A percentile compares a stretch with the other conserved stretches of the same genome.
phyloP scores from a whole-genome alignment of 2,888 invertebrate genomes.

The Idaea aversata region DNA sequence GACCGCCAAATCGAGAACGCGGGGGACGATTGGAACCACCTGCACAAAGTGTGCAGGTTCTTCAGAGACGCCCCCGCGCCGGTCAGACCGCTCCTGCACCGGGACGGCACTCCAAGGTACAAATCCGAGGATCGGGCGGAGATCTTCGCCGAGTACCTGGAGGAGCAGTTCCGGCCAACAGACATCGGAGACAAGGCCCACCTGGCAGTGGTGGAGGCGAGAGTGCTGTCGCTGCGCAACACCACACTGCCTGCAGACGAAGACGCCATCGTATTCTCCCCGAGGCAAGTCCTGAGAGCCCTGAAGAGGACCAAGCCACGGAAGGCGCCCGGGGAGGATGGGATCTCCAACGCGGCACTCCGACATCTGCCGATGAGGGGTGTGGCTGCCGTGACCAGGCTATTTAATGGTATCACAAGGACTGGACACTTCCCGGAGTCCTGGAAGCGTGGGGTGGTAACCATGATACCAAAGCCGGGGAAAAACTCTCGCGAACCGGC shows the following conservation, averaged over 20 bases:
- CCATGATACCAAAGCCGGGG: slow-evolving; percentile 3
- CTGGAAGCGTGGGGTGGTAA: slow-evolving; percentile 25
- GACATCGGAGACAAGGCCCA: neutral
- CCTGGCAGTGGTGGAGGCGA: neutral
- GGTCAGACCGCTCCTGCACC: neutral
- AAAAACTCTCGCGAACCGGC: neutral
- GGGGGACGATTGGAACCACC: too few relatives aligned
- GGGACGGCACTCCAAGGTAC: neutral
- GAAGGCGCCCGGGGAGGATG: slow-evolving; percentile 6
- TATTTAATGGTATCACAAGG: slow-evolving; percentile 13
- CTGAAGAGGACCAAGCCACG: neutral
- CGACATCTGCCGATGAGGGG: neutral
- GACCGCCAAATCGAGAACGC: too few relatives aligned
- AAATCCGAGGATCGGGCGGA: neutral
- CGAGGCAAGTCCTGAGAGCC: neutral
- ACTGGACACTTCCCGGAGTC: slow-evolving; percentile 9
- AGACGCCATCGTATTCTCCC: neutral
- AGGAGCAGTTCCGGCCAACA: neutral
- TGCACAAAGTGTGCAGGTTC: too few relatives aligned
- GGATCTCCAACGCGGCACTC: neutral
- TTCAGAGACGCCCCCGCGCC: too few relatives aligned
- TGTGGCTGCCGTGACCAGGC: slow-evolving; percentile 2
- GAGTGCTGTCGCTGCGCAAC: neutral
- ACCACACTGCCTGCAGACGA: neutral
- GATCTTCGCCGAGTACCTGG: neutral